Conservation (phyloP, 1,140 invertebrate species). For the Leptinotarsa lineolata region DNA sequence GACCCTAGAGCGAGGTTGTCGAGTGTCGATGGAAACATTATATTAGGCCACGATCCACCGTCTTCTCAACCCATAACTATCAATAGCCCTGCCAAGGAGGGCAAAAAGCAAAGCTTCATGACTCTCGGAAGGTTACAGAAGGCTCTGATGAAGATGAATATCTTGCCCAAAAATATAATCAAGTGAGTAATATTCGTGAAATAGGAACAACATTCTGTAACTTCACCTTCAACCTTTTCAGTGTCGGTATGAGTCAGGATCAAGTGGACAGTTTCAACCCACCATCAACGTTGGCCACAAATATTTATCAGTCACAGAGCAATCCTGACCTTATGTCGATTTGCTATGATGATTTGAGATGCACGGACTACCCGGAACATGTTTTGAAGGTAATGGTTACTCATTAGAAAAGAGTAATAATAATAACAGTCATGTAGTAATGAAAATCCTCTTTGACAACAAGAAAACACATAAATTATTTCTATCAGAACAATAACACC, state of each 20-base stretch:
- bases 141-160: conserved; percentile 89
- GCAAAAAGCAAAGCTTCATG: conserved; percentile 75
- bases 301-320: conserved; percentile 82
- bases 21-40: conserved; percentile 63
- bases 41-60: conserved; percentile 47
- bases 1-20: conserved; percentile 69
- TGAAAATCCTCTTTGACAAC: conserved; percentile 16
- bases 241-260: conserved; percentile 48
- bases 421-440: no score
- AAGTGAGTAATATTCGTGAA: conserved; percentile 58
- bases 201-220: background rate
- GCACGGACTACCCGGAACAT: conserved; percentile 91
- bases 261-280: conserved; percentile 54
- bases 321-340: conserved; percentile 88
- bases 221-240: conserved; percentile 29
- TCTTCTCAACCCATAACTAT: conserved; percentile 54
- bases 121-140: conserved; percentile 83
- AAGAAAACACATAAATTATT: no score
- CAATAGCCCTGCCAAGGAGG: conserved; percentile 54
- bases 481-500: no score
- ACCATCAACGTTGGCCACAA: conserved; percentile 48
- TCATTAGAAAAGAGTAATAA: no score
- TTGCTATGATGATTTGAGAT: conserved; percentile 74
- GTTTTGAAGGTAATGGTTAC: conserved; percentile 79
- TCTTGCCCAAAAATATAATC: conserved; percentile 84